Conservation (phyloP, 1,140 invertebrate genomes). For the Spodoptera litura region DNA sequence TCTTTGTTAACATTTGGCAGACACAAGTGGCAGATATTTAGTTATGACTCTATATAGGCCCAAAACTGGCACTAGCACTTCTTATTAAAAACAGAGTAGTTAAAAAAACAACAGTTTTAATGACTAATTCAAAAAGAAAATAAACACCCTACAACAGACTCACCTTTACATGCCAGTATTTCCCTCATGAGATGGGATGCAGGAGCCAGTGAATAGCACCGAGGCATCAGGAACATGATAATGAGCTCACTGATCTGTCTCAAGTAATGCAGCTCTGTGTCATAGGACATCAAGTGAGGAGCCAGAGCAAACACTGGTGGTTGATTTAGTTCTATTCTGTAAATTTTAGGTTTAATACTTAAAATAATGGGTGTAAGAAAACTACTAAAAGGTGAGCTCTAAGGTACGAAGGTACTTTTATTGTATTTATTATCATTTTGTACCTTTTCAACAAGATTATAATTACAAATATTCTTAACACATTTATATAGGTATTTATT, state of each 20-base stretch:
- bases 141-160: conserved; percentile 28
- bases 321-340: conserved; percentile 77
- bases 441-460: too few species aligned
- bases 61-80: too few species aligned
- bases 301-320: conserved; percentile 91
- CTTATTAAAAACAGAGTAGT: too few species aligned
- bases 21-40: too few species aligned
- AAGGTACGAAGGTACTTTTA: too few species aligned
- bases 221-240: conserved; percentile 92
- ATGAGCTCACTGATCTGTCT: conserved; percentile 93
- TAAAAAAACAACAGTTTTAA: background rate
- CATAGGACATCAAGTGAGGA: conserved; percentile 90
- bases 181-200: conserved; percentile 93
- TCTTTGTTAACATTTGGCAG: too few species aligned
- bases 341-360: conserved; percentile 5
- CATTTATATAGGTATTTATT: too few species aligned
- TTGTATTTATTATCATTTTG: too few species aligned
- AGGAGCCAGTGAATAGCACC: conserved; percentile 92
- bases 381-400: too few species aligned
- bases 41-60: too few species aligned
- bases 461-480: too few species aligned
- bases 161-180: conserved; percentile 93
- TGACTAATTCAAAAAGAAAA: background rate
- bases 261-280: conserved; percentile 93
- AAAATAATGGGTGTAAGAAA: too few species aligned